Conservation (phyloP, 2,113 vertebrate genomes). For the Microcebus griseorufus region DNA sequence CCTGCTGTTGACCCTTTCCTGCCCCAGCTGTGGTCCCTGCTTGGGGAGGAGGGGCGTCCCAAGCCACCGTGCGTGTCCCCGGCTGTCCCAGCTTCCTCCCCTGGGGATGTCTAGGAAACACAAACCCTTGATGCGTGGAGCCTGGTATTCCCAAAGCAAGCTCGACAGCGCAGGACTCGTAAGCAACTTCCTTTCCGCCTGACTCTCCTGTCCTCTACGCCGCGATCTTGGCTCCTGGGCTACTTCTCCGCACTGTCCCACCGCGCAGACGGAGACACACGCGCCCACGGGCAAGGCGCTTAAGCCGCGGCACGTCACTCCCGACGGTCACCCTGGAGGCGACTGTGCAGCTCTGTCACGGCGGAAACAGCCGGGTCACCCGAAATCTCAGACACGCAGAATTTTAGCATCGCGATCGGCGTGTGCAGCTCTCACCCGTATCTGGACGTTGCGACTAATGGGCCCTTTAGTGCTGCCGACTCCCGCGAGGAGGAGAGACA, state of each 20-base stretch:
- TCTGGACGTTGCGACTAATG: background rate
- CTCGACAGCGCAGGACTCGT: rapidly evolving
- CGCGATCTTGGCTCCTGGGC: background rate
- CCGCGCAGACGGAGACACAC: rapidly evolving
- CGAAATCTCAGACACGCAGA: rapidly evolving
- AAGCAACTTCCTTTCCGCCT: rapidly evolving
- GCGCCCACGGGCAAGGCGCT: rapidly evolving
- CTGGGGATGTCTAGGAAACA: background rate
- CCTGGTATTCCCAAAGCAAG: rapidly evolving
- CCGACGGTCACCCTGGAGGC: rapidly evolving
- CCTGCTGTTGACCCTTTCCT: rapidly evolving
- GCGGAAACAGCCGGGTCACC: rapidly evolving
- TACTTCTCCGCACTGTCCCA: rapidly evolving
- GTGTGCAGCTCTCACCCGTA: rapidly evolving
- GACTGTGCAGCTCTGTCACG: rapidly evolving
- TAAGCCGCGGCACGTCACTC: rapidly evolving
- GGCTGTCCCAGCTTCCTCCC: background rate
- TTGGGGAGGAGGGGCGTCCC: rapidly evolving
- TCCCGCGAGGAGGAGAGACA: rapidly evolving
- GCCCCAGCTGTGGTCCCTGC: background rate
- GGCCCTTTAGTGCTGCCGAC: rapidly evolving
- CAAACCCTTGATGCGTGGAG: rapidly evolving
- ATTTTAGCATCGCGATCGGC: rapidly evolving
- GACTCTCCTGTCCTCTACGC: background rate
- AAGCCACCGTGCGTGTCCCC: rapidly evolving